Conservation (phyloP, 2,888 invertebrate genomes). For the Aplocera efformata region DNA sequence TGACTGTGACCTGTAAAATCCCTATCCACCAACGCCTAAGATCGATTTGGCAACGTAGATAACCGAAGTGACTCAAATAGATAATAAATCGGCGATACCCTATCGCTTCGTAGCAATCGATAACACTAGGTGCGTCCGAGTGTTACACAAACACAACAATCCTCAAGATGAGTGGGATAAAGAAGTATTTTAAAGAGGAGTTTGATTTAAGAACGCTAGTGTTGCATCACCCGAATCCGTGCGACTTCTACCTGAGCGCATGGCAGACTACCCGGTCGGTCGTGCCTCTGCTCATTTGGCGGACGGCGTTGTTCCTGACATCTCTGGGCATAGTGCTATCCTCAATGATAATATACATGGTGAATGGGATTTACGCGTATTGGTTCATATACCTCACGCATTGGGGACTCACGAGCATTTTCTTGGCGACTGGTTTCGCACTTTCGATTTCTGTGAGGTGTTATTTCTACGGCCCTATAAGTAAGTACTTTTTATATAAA, state of each 20-base stretch:
- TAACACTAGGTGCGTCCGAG: constrained; percentile 30
- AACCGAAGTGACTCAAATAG: constrained; percentile 36
- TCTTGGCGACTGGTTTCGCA: constrained; percentile 56
- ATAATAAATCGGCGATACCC: constrained; percentile 34
- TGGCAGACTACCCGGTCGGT: constrained; percentile 66
- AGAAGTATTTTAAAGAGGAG: constrained; percentile 60
- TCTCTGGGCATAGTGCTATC: constrained; percentile 54
- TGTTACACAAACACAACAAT: constrained; percentile 27
- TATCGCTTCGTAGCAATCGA: constrained; percentile 36
- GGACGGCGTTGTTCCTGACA: constrained; percentile 54
- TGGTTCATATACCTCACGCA: constrained; percentile 80
- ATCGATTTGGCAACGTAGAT: constrained; percentile 41
- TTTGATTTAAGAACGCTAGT: constrained; percentile 49
- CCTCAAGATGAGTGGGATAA: constrained; percentile 55
- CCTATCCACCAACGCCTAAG: constrained; percentile 17
- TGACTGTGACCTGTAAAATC: constrained; percentile 12
- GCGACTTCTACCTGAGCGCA: constrained; percentile 64
- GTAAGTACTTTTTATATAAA: constrained; percentile 55
- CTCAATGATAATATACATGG: constrained; percentile 52
- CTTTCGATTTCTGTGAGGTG: constrained; percentile 57
- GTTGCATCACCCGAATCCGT: constrained; percentile 55
- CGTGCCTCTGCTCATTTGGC: constrained; percentile 60
- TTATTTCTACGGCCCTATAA: constrained; percentile 61
- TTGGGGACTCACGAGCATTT: constrained; percentile 67
- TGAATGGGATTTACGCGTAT: constrained; percentile 40